Evolutionary conservation across 1,140 invertebrate genomes (phyloP).

Genomic region (Pseudomyrmex gracilis): DNA sequence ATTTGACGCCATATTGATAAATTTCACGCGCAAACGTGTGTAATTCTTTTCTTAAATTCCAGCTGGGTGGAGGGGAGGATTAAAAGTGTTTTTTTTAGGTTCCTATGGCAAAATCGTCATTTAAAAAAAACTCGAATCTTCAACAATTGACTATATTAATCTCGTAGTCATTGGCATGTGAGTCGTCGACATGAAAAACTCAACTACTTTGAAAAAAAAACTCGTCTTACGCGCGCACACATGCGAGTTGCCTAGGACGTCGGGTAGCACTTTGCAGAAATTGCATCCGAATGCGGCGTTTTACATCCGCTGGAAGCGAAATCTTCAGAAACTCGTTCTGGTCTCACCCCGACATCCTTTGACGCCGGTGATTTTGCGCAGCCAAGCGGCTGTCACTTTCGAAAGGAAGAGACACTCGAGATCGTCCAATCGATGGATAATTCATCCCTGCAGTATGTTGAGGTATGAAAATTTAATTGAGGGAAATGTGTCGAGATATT

Average conservation of each 20-base stretch:
- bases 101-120: neutral
- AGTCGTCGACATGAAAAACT: constrained; percentile 1
- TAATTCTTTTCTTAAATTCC: neutral
- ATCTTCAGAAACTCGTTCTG: constrained; percentile 76
- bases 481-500: neutral
- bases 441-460: constrained; percentile 77
- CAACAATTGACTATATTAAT: constrained; percentile 1
- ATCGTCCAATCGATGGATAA: constrained; percentile 76
- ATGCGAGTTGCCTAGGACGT: constrained; percentile 73
- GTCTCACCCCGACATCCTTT: constrained; percentile 73
- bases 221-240: constrained; percentile 59
- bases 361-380: constrained; percentile 73
- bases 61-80: neutral
- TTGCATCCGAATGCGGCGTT: constrained; percentile 76
- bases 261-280: constrained; percentile 75
- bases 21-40: constrained; percentile 10
- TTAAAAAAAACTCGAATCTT: constrained; percentile 24
- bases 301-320: constrained; percentile 67
- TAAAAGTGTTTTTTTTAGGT: constrained; percentile 1
- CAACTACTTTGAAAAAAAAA: constrained; percentile 1
- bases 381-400: constrained; percentile 74
- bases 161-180: neutral
- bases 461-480: constrained; percentile 37
- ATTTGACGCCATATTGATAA: constrained; percentile 5
- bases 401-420: constrained; percentile 77